These are phyloP conservation scores for Cervus canadensis DNA, from an alignment of 2,113 vertebrate genomes.

Conservation along the genomic window DNA sequence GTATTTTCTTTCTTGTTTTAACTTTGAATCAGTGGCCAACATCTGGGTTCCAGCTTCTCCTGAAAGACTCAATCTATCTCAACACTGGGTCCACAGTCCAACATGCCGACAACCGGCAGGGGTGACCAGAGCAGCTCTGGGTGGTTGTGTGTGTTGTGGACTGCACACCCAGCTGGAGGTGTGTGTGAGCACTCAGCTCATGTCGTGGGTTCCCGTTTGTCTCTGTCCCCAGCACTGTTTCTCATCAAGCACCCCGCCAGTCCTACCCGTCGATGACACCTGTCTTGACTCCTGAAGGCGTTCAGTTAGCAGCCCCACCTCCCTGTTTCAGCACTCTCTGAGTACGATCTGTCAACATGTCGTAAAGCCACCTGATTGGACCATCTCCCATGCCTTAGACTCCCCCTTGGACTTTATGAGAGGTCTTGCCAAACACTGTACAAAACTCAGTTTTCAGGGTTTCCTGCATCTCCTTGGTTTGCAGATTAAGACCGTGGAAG, in stretches of 20 bases:
- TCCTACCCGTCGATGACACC: too few relatives aligned
- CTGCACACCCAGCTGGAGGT: not conserved
- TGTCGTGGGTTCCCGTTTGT: not conserved
- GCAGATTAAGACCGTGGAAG: not conserved
- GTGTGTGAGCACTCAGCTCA: not conserved
- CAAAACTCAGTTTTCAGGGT: not conserved
- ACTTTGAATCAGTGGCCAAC: slow-evolving; percentile 48
- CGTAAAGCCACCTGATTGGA: not conserved
- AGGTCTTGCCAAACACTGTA: not conserved
- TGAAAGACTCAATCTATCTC: not conserved
- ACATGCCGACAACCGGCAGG: not conserved
- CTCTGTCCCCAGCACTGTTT: not conserved
- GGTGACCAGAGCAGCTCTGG: not conserved
- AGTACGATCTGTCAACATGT: not conserved
- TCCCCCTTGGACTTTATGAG: not conserved
- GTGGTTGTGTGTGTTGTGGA: not conserved
- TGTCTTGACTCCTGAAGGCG: not conserved
- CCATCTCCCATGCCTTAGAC: not conserved
- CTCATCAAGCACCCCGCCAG: not conserved
- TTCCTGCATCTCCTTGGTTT: not conserved
- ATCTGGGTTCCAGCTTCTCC: slow-evolving; percentile 18
- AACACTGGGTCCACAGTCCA: not conserved
- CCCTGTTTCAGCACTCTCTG: not conserved
- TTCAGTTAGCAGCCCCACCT: not conserved
- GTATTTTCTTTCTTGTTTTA: not conserved